These are phyloP conservation scores for Zophobas atratus DNA, from an alignment of 1,140 invertebrate genomes.

Conservation along the genomic window DNA sequence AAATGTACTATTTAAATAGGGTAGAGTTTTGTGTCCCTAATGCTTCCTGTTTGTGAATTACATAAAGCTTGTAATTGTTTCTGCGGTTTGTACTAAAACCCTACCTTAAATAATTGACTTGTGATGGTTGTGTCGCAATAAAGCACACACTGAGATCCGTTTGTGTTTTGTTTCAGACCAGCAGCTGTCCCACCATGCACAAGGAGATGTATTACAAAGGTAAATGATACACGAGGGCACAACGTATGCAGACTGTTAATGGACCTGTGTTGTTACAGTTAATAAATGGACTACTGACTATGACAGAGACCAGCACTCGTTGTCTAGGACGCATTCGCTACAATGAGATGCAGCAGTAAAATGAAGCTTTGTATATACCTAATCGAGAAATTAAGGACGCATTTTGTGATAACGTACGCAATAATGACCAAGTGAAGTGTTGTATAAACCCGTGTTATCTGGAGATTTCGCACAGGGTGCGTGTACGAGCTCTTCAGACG, in stretches of 20 bases:
- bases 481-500: background rate
- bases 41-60: no score
- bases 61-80: no score
- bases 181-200: constrained; percentile 80
- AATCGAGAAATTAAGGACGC: constrained; percentile 42
- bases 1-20: no score
- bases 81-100: no score
- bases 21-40: no score
- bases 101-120: background rate
- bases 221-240: constrained; percentile 64
- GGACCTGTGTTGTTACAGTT: constrained; percentile 65
- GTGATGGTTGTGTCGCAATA: background rate
- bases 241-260: constrained; percentile 58
- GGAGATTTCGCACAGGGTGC: background rate
- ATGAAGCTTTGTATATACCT: constrained; percentile 24
- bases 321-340: constrained; percentile 61
- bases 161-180: constrained; percentile 70
- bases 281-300: constrained; percentile 65
- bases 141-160: constrained; percentile 23
- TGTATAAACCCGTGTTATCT: background rate
- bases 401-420: constrained; percentile 57
- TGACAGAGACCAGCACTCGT: constrained; percentile 63
- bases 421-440: constrained; percentile 53
- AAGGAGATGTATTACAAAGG: constrained; percentile 82
- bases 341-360: constrained; percentile 55